A percentile compares a stretch with the other conserved stretches of the same genome.
Evolutionary conservation across 2,888 invertebrate species (phyloP).

Genomic region (Drosophila demipolita): DNA sequence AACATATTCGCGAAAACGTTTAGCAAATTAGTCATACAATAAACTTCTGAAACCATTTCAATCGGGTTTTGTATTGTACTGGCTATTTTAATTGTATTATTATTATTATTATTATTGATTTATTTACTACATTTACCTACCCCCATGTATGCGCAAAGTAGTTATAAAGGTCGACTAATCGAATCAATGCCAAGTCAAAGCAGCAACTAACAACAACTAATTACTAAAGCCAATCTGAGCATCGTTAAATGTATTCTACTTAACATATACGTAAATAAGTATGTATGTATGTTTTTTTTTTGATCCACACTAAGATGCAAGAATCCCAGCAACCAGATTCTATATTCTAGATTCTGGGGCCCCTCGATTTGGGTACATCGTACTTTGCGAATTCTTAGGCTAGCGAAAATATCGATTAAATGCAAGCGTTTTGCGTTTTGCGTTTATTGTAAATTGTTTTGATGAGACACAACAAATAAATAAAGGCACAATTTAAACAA

Average conservation of each 20-base stretch:
- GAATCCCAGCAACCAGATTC: slow-evolving; percentile 13
- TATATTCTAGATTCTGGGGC: slow-evolving; percentile 1
- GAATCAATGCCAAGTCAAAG: slow-evolving; percentile 32
- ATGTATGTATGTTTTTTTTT: slow-evolving; percentile 3
- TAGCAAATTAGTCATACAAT: slow-evolving; percentile 11
- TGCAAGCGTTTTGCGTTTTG: slow-evolving; percentile 49
- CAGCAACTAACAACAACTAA: slow-evolving; percentile 20
- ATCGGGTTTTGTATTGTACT: slow-evolving; percentile 24
- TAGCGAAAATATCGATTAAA: slow-evolving; percentile 21
- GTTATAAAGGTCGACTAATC: slow-evolving; percentile 24
- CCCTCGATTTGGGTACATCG: slow-evolving; percentile 18
- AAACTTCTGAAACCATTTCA: slow-evolving; percentile 37
- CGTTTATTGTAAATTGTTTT: slow-evolving; percentile 72
- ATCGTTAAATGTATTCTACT: slow-evolving; percentile 25
- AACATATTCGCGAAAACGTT: slow-evolving; percentile 18
- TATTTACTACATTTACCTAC: slow-evolving; percentile 18
- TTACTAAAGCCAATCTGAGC: slow-evolving; percentile 31
- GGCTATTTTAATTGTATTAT: slow-evolving; percentile 23
- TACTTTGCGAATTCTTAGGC: slow-evolving; percentile 20
- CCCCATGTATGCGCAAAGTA: slow-evolving; percentile 22
- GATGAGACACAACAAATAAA: slow-evolving; percentile 47
- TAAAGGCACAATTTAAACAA: slow-evolving; percentile 52
- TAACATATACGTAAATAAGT: slow-evolving; percentile 21
- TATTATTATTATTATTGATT: slow-evolving; percentile 30
- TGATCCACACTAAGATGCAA: background rate